Percentiles rank a stretch among this genome's conserved stretches.
Conservation (phyloP, 2,888 invertebrate genomes). For the Seladonia tumulorum region DNA sequence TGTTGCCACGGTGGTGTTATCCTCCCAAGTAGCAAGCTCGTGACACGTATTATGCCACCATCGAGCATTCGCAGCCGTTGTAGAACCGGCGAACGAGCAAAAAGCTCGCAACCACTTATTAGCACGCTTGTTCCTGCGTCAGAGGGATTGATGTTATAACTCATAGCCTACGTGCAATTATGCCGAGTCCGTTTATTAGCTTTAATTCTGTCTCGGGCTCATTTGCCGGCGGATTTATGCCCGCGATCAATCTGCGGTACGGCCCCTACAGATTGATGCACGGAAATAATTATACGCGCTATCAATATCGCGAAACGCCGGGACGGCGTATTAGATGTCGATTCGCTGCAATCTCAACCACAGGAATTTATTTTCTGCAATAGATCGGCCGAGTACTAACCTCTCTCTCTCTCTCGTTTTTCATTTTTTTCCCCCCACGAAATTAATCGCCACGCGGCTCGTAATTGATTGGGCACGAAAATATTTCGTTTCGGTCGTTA, state of each 20-base stretch:
- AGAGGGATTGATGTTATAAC: constrained; percentile 51
- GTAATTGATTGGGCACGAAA: not conserved
- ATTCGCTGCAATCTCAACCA: not conserved
- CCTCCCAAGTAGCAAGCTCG: constrained; percentile 36
- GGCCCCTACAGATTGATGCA: constrained; percentile 11
- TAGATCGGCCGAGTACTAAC: not conserved
- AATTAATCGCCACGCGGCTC: not conserved
- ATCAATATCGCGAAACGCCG: constrained; percentile 17
- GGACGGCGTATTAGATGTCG: constrained; percentile 11
- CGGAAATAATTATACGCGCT: constrained; percentile 20
- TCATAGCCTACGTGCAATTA: constrained; percentile 52
- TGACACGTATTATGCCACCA: constrained; percentile 53
- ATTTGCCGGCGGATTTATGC: constrained; percentile 42
- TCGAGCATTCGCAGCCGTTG: constrained; percentile 37
- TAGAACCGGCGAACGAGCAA: constrained; percentile 29
- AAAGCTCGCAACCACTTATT: constrained; percentile 56
- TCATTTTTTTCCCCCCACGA: not conserved
- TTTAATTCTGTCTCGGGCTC: constrained; percentile 39
- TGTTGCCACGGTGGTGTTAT: constrained; percentile 8
- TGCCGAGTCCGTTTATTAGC: constrained; percentile 41
- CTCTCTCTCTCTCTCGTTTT: not conserved
- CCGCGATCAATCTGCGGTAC: constrained; percentile 19
- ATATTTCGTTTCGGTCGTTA: not conserved
- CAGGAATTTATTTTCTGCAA: not conserved
- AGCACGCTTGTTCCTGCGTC: constrained; percentile 53